Evolutionary conservation across 2,888 invertebrate species (phyloP).

Genomic region (Trichopoda pennipes): DNA sequence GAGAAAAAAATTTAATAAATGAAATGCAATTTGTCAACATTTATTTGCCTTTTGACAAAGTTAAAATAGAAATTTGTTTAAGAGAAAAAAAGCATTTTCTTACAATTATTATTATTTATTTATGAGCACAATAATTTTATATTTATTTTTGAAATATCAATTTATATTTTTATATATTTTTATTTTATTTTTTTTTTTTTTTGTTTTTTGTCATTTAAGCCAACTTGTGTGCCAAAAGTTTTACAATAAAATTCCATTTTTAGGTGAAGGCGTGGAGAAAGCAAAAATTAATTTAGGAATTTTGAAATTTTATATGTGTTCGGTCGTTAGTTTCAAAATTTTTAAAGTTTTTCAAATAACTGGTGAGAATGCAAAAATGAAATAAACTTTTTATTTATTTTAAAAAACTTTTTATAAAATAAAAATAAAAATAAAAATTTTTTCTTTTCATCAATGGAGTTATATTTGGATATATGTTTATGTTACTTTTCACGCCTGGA

Average conservation of each 20-base stretch:
- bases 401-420: no score
- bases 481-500: no score
- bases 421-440: no score
- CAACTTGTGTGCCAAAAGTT: not conserved
- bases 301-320: not conserved
- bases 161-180: no score
- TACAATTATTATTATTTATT: not conserved
- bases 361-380: no score
- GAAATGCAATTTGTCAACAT: constrained; percentile 57
- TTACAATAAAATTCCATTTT: not conserved
- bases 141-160: not conserved
- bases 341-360: no score
- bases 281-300: not conserved
- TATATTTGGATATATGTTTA: no score
- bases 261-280: not conserved
- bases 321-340: not conserved
- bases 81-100: not conserved
- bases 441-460: no score
- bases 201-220: no score
- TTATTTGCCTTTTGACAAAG: constrained; percentile 42
- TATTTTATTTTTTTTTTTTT: no score
- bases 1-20: constrained; percentile 34
- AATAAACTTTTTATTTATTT: no score
- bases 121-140: not conserved
- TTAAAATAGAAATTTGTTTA: not conserved